Percentiles rank a stretch among this genome's conserved stretches.
phyloP scores from a whole-genome alignment of 2,797 vertebrate genomes.

The Enteromius treurensis region DNA sequence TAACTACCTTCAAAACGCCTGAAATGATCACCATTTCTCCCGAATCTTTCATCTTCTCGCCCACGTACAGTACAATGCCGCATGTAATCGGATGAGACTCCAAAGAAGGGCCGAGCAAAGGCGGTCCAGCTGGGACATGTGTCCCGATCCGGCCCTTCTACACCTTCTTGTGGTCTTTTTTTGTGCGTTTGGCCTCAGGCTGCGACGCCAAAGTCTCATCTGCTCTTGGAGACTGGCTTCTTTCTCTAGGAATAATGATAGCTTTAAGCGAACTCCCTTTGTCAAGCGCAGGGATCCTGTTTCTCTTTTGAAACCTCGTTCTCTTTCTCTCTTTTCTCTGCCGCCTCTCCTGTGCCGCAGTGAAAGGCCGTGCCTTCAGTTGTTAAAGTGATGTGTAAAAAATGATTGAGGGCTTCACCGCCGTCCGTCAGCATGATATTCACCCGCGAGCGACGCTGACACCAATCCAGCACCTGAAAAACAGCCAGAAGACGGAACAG shows the following conservation, averaged over 20 bases:
- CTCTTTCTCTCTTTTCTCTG: constrained; percentile 59
- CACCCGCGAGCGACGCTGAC: constrained; percentile 62
- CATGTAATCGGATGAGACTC: constrained; percentile 80
- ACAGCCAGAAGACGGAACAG: constrained; percentile 60
- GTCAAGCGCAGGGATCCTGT: constrained; percentile 73
- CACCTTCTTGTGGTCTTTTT: constrained; percentile 74
- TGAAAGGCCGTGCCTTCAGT: constrained; percentile 70
- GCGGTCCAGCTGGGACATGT: constrained; percentile 74
- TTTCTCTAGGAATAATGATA: constrained; percentile 72
- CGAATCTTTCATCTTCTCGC: constrained; percentile 69
- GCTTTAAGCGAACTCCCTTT: constrained; percentile 71
- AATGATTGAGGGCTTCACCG: constrained; percentile 62
- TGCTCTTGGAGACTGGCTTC: constrained; percentile 65
- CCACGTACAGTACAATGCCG: constrained; percentile 63
- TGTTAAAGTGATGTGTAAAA: constrained; percentile 57
- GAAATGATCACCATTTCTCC: constrained; percentile 65
- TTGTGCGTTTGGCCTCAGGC: constrained; percentile 59
- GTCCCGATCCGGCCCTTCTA: constrained; percentile 73
- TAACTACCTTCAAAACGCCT: constrained; percentile 66
- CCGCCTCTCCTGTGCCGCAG: constrained; percentile 20
- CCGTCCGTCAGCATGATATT: constrained; percentile 59
- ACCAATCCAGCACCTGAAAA: constrained; percentile 60
- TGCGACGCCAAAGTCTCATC: constrained; percentile 74
- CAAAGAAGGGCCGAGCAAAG: constrained; percentile 74
- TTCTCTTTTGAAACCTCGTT: constrained; percentile 78